Evolutionary conservation across 1,140 invertebrate genomes (phyloP).

Genomic region (Scylla paramamosain): DNA sequence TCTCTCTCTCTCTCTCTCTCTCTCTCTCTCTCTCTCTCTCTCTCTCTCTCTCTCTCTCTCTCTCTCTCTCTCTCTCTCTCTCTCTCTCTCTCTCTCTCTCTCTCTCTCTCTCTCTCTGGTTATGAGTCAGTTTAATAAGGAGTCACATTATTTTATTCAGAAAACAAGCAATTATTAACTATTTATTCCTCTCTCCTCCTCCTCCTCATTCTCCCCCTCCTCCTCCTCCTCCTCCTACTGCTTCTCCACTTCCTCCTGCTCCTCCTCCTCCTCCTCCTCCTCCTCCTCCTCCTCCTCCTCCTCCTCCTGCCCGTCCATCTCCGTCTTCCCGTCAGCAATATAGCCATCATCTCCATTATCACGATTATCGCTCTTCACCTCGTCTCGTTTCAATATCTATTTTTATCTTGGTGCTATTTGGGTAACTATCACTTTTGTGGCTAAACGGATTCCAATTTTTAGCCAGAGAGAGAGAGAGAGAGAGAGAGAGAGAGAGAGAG

Average conservation of each 20-base stretch:
- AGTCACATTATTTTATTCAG: too few species aligned
- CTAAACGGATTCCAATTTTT: too few species aligned
- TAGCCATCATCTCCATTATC: not conserved
- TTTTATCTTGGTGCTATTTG: too few species aligned
- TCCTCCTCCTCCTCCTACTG: not conserved
- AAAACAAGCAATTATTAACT: not conserved
- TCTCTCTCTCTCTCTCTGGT: not conserved
- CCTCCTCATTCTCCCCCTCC: not conserved
- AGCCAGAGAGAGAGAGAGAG: too few species aligned
- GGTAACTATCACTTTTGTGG: too few species aligned
- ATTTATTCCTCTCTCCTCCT: not conserved
- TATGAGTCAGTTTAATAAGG: too few species aligned
- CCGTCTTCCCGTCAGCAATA: not conserved
- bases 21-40: not conserved
- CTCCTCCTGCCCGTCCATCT: not conserved
- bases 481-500: too few species aligned
- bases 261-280: not conserved
- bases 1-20: not conserved
- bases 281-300: conserved; percentile 22
- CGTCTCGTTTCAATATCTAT: not conserved
- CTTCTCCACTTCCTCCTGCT: not conserved
- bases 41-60: not conserved
- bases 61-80: too few species aligned
- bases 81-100: too few species aligned
- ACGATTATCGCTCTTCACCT: not conserved